A percentile compares a stretch with the other conserved stretches of the same genome.
Conservation (phyloP, 2,797 vertebrate genomes). For the Sylvia borin region DNA sequence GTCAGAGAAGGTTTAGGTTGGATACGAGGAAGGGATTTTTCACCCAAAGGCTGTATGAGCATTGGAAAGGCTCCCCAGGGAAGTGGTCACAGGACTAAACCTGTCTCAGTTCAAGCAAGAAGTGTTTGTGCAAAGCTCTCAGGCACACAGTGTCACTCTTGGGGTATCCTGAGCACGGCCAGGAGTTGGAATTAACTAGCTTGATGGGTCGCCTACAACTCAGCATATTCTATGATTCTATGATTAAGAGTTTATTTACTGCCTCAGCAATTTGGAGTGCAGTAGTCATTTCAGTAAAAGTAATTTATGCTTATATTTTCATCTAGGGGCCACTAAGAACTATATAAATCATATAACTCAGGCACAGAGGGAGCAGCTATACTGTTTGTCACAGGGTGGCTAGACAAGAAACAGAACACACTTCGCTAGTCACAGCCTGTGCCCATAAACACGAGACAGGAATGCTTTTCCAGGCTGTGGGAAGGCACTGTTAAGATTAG, state of each 20-base stretch:
- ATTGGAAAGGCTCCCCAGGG: neutral
- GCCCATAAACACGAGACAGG: neutral
- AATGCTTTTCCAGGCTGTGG: neutral
- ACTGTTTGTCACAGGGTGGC: neutral
- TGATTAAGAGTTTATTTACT: conserved; percentile 15
- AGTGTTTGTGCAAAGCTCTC: neutral
- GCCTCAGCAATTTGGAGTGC: neutral
- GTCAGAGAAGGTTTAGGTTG: neutral
- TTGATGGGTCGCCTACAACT: neutral
- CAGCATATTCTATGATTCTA: neutral
- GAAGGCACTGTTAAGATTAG: neutral
- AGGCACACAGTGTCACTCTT: neutral
- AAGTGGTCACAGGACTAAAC: neutral
- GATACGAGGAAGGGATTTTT: neutral
- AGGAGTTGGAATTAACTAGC: neutral
- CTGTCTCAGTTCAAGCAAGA: neutral
- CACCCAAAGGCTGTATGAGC: neutral
- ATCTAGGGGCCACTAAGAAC: neutral
- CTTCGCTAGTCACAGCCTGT: neutral
- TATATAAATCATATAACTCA: neutral
- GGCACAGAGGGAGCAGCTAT: neutral
- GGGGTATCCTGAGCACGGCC: neutral
- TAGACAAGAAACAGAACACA: neutral
- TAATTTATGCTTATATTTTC: conserved; percentile 22
- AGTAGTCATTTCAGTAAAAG: neutral